phyloP scores from a whole-genome alignment of 2,797 vertebrate species.

The Numenius phaeopus region DNA sequence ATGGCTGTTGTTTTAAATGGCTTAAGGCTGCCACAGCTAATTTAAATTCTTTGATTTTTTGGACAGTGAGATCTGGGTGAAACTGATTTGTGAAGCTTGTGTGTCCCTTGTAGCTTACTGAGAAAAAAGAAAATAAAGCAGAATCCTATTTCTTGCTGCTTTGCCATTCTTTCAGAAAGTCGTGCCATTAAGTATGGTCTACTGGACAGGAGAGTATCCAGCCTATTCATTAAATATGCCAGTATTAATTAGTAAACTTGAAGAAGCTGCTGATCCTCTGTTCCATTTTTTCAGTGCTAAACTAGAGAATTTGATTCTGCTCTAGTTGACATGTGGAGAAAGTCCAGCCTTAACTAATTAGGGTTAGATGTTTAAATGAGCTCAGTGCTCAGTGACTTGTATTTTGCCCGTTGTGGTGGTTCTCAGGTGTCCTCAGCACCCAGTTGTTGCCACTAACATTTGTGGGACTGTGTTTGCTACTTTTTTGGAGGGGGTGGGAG shows the following conservation, averaged over 20 bases:
- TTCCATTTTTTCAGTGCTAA: background rate
- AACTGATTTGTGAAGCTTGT: background rate
- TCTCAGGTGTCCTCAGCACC: background rate
- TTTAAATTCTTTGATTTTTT: background rate
- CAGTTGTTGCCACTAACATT: background rate
- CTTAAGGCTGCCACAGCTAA: background rate
- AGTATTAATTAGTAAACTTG: background rate
- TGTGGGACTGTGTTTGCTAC: rapidly evolving
- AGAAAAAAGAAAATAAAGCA: background rate
- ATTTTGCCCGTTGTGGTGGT: background rate
- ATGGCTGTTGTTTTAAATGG: background rate
- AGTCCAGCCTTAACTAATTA: background rate
- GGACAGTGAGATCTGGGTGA: background rate
- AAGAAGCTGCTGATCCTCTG: background rate
- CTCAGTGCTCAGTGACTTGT: background rate
- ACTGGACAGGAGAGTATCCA: background rate
- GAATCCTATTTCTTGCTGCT: background rate
- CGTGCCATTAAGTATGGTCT: background rate
- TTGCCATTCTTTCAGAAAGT: background rate
- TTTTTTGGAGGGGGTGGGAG: background rate
- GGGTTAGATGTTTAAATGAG: background rate
- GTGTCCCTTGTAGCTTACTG: background rate
- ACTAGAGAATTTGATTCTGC: background rate
- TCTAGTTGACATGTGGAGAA: background rate
- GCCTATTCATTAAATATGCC: background rate